Base-by-base conservation (phyloP, 2,797 vertebrate genomes). In the Acipenser ruthenus region DNA sequence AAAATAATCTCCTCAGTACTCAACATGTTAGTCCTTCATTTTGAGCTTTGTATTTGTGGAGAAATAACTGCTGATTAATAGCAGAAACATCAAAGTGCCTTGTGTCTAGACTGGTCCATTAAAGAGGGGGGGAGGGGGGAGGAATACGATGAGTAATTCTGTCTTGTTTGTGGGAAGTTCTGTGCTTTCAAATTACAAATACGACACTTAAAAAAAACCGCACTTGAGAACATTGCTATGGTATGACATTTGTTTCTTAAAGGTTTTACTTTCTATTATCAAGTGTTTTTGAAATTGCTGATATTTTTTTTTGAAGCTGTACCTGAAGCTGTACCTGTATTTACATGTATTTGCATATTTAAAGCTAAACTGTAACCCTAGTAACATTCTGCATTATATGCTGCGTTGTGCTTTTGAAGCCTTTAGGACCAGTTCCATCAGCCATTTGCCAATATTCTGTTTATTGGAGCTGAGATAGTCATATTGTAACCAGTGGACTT, bases 51-150 rank as follows among this genome's bases (percentile, higher is more conserved):
- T 37, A 37, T 37, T 37, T 37, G 37, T 37, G 37, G 3, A 58
- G 12, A 58, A 58, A 58, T n/a, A 11, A 58, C 37, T 53, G 6
- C 6, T 12, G 8, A 60, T 18, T n/a, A 15, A 60, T 3, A 18
- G 10, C 13, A 62, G 47, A 37, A 7, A 62, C 60, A 62, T 48
- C 60, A 62, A 62, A 62, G 60, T 10, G 60, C 11, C 60, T 48
- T 8, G 47, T 62, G 60, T 37, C 23, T 37, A 37, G 23, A 37
- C 4, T 4, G 4, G 23, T 37, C 23, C 23, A 37, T 37, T 37
- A 37, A 62, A n/a, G 8, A 13, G 18, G 47, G 18, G 18, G 2
- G 37, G 37, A 2, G 37, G 37, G 60, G 10, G 18, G 8, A 13
- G 18, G 10, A 10, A 10, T 23, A 5, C 62, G 7, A 62, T 62